Conservation (phyloP, 2,797 vertebrate genomes). For the Cirrhinus molitorella region DNA sequence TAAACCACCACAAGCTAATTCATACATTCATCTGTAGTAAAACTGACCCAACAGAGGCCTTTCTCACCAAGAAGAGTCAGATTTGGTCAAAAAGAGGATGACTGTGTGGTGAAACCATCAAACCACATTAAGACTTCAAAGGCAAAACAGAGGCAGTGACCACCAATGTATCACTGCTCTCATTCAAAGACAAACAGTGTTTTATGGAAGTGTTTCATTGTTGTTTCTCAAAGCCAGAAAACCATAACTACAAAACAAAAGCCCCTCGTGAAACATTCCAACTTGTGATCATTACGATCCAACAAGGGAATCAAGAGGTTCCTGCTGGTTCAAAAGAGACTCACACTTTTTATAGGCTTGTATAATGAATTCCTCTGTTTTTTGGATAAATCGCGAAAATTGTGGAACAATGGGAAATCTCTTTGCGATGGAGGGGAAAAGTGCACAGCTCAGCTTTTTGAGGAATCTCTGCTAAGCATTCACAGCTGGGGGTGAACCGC, state of each 20-base stretch:
- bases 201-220: conserved; percentile 53
- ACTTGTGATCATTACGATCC: conserved; percentile 37
- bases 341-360: conserved; percentile 49
- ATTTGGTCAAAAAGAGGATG: conserved; percentile 11
- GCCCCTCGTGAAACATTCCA: conserved; percentile 48
- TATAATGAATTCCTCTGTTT: conserved; percentile 50
- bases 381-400: conserved; percentile 52
- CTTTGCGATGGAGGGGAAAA: conserved; percentile 30
- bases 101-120: conserved; percentile 16
- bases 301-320: conserved; percentile 27
- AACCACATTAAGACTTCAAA: conserved; percentile 33
- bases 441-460: conserved; percentile 51
- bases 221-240: conserved; percentile 54
- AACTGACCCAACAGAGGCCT: neutral
- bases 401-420: conserved; percentile 54
- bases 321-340: conserved; percentile 51
- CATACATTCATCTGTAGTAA: neutral
- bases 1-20: conserved; percentile 21
- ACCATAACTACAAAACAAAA: conserved; percentile 43
- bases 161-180: conserved; percentile 16
- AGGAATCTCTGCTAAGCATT: conserved; percentile 42
- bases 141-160: conserved; percentile 37
- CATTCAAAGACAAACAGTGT: conserved; percentile 49
- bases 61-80: conserved; percentile 2
- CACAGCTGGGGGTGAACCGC: conserved; percentile 57